Base-by-base conservation (phyloP, 2,888 invertebrate species). In the Agonopterix alstromeriana region DNA sequence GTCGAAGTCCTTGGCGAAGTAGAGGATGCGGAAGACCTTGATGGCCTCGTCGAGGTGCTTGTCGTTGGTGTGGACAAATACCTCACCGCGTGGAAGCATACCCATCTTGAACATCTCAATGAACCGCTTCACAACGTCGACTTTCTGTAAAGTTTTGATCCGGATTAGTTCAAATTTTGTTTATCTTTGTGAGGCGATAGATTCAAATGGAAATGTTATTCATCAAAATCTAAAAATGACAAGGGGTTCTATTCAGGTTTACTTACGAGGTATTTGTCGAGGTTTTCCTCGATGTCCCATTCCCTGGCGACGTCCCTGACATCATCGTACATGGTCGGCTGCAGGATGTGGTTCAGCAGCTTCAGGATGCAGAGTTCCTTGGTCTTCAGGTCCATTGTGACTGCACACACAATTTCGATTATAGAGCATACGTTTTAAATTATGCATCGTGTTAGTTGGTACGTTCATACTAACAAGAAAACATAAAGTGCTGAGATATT, bases 1-100 rank as follows among this genome's bases (percentile, higher is more conserved):
- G 52, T 92, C 91, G 73, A 91, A 94, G 81, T 93, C 92, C 73
- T 92, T 92, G 48, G 93, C 92, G 65, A 90, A 91, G 83, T 91
- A 91, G 52, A 94, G 77, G 46, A 93, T 73, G 61, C 91, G 91
- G 82, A 92, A 92, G 36, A 93, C 85, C 46, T 88, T 83, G 50
- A 92, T 79, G 42, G 91, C 92, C 70, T 94, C 91, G 47, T 90
- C 81, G 52, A 92, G 85, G 55, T 94, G 92, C 40, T 86, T 77
- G 47, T 90, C 84, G 67, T 92, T 85, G 67, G 90, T 90, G 67
- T 90, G 84, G 11, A 92, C 91, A 86, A 92, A 94, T 10, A 91
- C 81, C 54, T 92, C 88, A 7, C 82, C 82, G 43, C 81, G 82
- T 0, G 92, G 92, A 35, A 94, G 82, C 67, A 91, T 82, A 40